Evolutionary conservation across 92 coral and sea anemone genomes (phyloP), one percentile per base, ranked within the genome.

Genomic region (Phenganax stokvisi): DNA sequence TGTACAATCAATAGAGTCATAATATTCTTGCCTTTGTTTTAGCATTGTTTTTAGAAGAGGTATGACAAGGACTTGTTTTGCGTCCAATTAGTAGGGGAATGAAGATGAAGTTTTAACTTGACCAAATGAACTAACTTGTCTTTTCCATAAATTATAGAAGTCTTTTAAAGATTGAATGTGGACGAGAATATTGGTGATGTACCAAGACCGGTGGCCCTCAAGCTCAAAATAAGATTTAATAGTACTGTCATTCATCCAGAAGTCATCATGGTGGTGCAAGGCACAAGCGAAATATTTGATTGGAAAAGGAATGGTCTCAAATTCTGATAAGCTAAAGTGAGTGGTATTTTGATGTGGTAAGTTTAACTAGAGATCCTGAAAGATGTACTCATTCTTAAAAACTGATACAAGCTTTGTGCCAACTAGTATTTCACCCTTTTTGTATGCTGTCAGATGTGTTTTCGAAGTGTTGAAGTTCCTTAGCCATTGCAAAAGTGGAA

Each of bases 401-500:
- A 72, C 74, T n/a, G 74, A 57, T 8, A n/a, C 16, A 31, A 57
- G 31, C 28, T 75, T 83, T 30, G 72, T 7, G 10, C 86, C 86
- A 13, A 83, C 86, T 11, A 84, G 56, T 25, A 82, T 84, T 0
- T 10, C 1, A 51, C 86, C 86, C 28, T 20, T 76, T 27, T 64
- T 51, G 54, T 65, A 75, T 28, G 61, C 37, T 7, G 20, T 17
- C 44, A 72, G 72, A 6, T 51, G 6, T 0, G 13, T 17, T 51
- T 64, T 66, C 0, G 64, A 61, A 3, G 44, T 78, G 63, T 84
- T 76, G 10, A 58, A 37, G 10, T 61, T 25, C 44, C 76, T 77
- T 9, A 76, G 73, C 86, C 86, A 75, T n/a, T 84, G 74, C 5
- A 76, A 10, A 30, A 75, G 54, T 0, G 86, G 76, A 54, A 47